Base-by-base conservation (phyloP, 1,140 invertebrate genomes). In the Elymnias hypermnestra region DNA sequence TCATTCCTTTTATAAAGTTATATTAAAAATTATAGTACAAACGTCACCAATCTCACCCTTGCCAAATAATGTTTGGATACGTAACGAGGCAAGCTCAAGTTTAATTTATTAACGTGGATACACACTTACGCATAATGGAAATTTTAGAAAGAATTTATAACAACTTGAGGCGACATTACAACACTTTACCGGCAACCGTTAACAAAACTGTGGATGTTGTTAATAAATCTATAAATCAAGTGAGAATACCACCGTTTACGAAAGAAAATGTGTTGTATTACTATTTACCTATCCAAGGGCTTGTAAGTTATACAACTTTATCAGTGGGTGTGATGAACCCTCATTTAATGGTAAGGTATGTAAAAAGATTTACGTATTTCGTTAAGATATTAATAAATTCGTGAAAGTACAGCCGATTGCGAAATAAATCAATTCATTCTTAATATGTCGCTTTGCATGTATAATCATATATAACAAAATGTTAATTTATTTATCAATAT, bases 321-420 rank as follows among this genome's bases (percentile, higher is more conserved):
- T 86, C 85, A 44, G 57, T 87, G n/a, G 75, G 73, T 72, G 83
- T 87, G 28, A 86, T 86, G 83, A 83, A 87, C 38, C 85, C 85
- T 8, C 73, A 78, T 57, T 50, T 87, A 41, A 76, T 86, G 71
- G 69, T 83, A 44, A 83, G 85, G 85, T 86, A 63, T 44, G 59
- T 49, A 55, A 7, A 21, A 19, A 17, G n/a, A 15, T n/a, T n/a
- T n/a, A n/a, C n/a, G n/a, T n/a, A n/a, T n/a, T n/a, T n/a, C n/a
- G n/a, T n/a, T n/a, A n/a, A n/a, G n/a, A n/a, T n/a, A n/a, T n/a
- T n/a, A n/a, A n/a, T n/a, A n/a, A n/a, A n/a, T n/a, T n/a, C n/a
- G n/a, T n/a, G n/a, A n/a, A n/a, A n/a, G n/a, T n/a, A n/a, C n/a
- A n/a, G n/a, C n/a, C n/a, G n/a, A n/a, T n/a, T n/a, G n/a, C n/a